Evolutionary conservation across 2,888 invertebrate species (phyloP).

Genomic region (Entomobrya multifasciata): DNA sequence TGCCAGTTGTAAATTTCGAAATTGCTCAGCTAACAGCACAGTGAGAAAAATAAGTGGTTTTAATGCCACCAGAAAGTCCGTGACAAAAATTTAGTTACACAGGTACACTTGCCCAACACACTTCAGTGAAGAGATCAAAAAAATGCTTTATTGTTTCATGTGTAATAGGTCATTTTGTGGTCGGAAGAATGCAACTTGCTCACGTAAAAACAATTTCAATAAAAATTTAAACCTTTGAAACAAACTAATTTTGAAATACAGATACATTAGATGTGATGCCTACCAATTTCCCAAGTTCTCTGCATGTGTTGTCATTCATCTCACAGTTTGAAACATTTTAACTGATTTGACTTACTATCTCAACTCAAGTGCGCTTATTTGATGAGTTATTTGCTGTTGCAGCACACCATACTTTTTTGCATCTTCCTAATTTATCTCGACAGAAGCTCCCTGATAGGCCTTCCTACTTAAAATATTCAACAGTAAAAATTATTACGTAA

Average conservation of each 20-base stretch:
- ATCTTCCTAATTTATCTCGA: neutral
- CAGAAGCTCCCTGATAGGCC: neutral
- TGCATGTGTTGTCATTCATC: neutral
- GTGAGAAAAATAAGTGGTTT: no score
- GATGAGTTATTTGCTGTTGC: neutral
- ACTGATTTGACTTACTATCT: neutral
- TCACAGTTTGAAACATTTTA: conserved; percentile 8
- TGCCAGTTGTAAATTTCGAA: neutral
- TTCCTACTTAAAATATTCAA: neutral
- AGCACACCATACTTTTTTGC: neutral
- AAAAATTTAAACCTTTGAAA: neutral
- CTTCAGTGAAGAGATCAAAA: neutral
- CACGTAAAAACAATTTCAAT: no score
- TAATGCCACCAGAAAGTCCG: conserved; percentile 37
- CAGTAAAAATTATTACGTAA: neutral
- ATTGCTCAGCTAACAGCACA: neutral
- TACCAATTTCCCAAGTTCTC: neutral
- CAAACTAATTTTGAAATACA: neutral
- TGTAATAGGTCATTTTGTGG: no score
- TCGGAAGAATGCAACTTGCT: no score
- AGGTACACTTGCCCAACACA: neutral
- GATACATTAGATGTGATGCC: neutral
- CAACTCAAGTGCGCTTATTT: neutral
- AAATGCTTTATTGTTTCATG: neutral
- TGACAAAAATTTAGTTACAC: conserved; percentile 27